Conservation (phyloP, 92 coral and sea anemone genomes). For the Epizoanthus fatuus region DNA sequence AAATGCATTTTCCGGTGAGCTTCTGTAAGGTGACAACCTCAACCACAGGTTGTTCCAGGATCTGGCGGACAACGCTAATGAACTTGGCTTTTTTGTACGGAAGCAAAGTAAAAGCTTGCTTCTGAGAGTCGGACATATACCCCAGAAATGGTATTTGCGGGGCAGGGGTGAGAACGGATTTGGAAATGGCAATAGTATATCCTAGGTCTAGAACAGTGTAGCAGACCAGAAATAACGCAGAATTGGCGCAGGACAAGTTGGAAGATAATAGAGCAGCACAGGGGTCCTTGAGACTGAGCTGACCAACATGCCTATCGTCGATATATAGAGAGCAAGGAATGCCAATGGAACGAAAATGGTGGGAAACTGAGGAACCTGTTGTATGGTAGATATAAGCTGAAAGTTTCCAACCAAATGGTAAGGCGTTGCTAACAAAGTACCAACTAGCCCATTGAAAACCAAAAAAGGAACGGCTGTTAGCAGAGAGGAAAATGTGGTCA, state of each 20-base stretch:
- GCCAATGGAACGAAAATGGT: conserved; percentile 35
- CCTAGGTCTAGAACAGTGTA: conserved; percentile 18
- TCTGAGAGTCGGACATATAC: conserved; percentile 38
- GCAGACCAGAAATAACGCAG: conserved; percentile 49
- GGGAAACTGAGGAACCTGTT: conserved; percentile 47
- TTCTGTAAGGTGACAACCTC: conserved; percentile 15
- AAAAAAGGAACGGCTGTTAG: conserved; percentile 60
- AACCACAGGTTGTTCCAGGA: not conserved
- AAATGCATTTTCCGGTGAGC: conserved; percentile 13
- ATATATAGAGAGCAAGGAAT: conserved; percentile 61
- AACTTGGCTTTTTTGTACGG: conserved; percentile 21
- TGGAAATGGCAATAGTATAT: conserved; percentile 29
- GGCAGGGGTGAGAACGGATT: conserved; percentile 22
- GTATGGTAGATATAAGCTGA: conserved; percentile 67
- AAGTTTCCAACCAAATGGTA: conserved; percentile 63
- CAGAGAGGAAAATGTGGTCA: conserved; percentile 31
- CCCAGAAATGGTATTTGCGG: conserved; percentile 38
- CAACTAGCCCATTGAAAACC: conserved; percentile 60
- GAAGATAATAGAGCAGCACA: not conserved
- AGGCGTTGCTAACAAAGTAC: conserved; percentile 62
- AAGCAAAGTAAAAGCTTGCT: conserved; percentile 43
- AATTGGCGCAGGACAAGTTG: conserved; percentile 13
- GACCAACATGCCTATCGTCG: conserved; percentile 56
- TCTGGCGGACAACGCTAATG: conserved; percentile 5
- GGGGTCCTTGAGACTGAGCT: conserved; percentile 27